Evolutionary conservation across 23 tunicate genomes (phyloP), one percentile per base, ranked within the genome.

Genomic region (Ciona savignyi): DNA sequence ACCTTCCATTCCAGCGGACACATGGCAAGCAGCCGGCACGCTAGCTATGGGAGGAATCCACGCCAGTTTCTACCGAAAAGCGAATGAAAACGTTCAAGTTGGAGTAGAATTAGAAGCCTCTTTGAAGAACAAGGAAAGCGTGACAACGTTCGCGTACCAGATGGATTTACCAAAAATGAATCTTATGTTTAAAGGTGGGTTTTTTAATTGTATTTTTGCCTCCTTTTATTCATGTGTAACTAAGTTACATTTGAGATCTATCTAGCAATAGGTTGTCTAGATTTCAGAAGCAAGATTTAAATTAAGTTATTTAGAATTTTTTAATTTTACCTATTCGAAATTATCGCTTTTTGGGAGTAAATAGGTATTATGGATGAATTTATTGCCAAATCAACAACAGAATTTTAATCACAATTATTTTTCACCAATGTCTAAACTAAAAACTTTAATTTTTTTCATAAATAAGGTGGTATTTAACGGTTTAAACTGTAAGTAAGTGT

Each of bases 141-240:
- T 91, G 6, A 85, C 97, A 66, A 69, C 84, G 2, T 51, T 91
- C 25, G 91, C 79, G 27, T 91, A 91, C 60, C 97, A 84, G 62
- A 64, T 91, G 23, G 97, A 91, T 72, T 49, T 91, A 9, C 97
- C 97, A 23, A 91, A 91, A 85, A 91, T 91, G 97, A 91, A 91
- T 72, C 68, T 91, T 25, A 34, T 91, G 29, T 91, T 85, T 67
- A 80, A 77, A 85, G 97, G 97, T 91, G 32, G 23, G 79, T 30
- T 32, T 48, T 1, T 42, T 9, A 6, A 42, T 42, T 42, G 15
- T 42, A 42, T 42, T n/a, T n/a, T n/a, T n/a, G n/a, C n/a, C n/a
- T n/a, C n/a, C n/a, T n/a, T 2, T 3, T n/a, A 15, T n/a, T 65
- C 23, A n/a, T 65, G 70, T 20, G 61, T 11, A 49, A 21, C 4